A percentile compares a stretch with the other conserved stretches of the same genome.
Evolutionary conservation across 2,888 invertebrate species (phyloP).

Genomic region (Stictocephala bisonia): DNA sequence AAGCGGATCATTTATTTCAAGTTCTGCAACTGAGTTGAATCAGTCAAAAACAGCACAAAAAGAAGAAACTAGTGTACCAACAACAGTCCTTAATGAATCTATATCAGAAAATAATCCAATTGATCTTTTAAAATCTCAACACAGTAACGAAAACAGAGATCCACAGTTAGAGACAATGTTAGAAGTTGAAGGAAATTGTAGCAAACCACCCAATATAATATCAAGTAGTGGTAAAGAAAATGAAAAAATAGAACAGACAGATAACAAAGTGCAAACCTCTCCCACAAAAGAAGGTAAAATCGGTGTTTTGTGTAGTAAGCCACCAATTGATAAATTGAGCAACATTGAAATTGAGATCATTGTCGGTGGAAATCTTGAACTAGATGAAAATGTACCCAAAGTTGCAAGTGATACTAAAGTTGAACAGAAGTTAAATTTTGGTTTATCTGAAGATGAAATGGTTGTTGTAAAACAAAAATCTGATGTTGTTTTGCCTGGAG

Average conservation of each 20-base stretch:
- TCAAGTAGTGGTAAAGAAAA: too few species aligned
- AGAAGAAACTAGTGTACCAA: too few species aligned
- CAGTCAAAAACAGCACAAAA: too few species aligned
- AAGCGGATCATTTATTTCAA: too few species aligned
- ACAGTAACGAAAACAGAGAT: too few species aligned
- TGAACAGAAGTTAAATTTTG: constrained; percentile 52
- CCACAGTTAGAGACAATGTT: too few species aligned
- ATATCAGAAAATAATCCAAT: too few species aligned
- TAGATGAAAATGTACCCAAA: constrained; percentile 12
- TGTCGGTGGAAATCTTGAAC: neutral
- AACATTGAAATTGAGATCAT: constrained; percentile 24
- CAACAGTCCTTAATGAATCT: too few species aligned
- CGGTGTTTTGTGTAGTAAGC: too few species aligned
- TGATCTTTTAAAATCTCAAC: too few species aligned
- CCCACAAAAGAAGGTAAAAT: neutral
- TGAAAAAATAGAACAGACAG: neutral
- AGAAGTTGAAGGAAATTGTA: too few species aligned
- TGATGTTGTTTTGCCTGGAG: constrained; percentile 50
- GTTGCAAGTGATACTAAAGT: constrained; percentile 30
- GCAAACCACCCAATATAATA: neutral
- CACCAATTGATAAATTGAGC: neutral
- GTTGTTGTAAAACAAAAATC: constrained; percentile 55
- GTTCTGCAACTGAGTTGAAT: too few species aligned
- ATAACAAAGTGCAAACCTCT: neutral
- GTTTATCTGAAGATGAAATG: constrained; percentile 55